Evolutionary conservation across 1,140 invertebrate species (phyloP).

Genomic region (Anastrepha obliqua): DNA sequence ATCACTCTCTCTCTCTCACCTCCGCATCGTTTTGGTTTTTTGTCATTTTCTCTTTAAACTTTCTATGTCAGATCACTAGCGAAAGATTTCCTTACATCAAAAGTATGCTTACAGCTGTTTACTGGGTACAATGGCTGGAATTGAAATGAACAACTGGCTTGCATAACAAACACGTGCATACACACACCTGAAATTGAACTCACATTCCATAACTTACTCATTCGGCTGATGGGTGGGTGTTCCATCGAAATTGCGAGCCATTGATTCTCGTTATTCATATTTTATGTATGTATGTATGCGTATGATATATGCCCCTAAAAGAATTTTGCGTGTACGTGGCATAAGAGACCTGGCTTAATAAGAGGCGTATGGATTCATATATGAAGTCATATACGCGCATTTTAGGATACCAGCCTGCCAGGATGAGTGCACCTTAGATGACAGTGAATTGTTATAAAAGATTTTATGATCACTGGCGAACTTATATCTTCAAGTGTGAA

Average conservation of each 20-base stretch:
- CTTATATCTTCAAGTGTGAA: too few species aligned
- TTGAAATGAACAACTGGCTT: background rate
- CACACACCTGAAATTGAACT: background rate
- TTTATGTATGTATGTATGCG: background rate
- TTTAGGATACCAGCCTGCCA: too few species aligned
- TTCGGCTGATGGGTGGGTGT: background rate
- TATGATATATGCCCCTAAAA: background rate
- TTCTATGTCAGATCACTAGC: background rate
- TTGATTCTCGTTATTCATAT: constrained; percentile 15
- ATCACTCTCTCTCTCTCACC: background rate
- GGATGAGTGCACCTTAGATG: background rate
- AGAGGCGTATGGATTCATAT: too few species aligned
- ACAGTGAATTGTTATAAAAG: background rate
- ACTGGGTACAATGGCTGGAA: background rate
- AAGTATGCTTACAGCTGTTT: background rate
- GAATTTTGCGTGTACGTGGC: too few species aligned
- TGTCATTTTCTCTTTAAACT: background rate
- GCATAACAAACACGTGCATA: background rate
- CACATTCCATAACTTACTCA: too few species aligned
- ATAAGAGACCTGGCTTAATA: too few species aligned
- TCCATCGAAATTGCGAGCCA: background rate
- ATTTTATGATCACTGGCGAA: background rate
- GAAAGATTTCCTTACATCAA: background rate
- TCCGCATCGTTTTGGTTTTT: too few species aligned
- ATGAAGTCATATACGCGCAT: too few species aligned